These are phyloP conservation scores for Tetheella fluctuosa DNA, from an alignment of 2,888 invertebrate species.

Conservation along the genomic window DNA sequence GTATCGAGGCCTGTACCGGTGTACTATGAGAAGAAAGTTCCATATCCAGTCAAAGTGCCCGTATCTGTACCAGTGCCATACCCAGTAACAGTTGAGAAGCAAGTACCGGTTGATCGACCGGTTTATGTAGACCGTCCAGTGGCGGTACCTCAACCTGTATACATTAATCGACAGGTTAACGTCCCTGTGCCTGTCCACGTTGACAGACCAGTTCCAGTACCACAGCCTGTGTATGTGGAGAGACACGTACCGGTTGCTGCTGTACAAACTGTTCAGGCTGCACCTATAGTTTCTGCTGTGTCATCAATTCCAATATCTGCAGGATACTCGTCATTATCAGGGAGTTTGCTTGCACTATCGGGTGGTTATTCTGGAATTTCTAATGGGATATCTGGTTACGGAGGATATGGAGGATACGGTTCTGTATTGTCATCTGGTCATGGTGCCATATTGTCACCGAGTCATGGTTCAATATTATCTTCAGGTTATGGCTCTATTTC, in stretches of 20 bases:
- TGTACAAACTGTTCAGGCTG: conserved; percentile 25
- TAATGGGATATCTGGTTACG: conserved; percentile 4
- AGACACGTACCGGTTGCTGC: conserved; percentile 53
- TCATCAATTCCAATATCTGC: conserved; percentile 22
- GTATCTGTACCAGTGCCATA: conserved; percentile 83
- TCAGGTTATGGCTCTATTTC: conserved; percentile 2
- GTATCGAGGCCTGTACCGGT: conserved; percentile 77
- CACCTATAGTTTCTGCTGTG: conserved; percentile 22
- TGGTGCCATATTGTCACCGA: neutral
- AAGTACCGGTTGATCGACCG: conserved; percentile 84
- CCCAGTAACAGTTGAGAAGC: conserved; percentile 83
- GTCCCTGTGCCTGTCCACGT: conserved; percentile 85
- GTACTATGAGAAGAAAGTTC: conserved; percentile 77
- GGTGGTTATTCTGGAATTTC: conserved; percentile 2
- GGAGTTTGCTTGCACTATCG: neutral
- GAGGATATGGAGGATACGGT: neutral
- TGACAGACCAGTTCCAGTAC: conserved; percentile 78
- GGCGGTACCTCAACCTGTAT: conserved; percentile 79
- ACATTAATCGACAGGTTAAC: conserved; percentile 82
- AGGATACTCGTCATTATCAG: conserved; percentile 2
- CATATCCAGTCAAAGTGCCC: conserved; percentile 81
- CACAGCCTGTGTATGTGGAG: conserved; percentile 65
- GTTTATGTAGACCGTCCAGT: conserved; percentile 84
- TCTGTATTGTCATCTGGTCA: neutral
- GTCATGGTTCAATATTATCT: conserved; percentile 4